Evolutionary conservation across 2,888 invertebrate species (phyloP).

Genomic region (Agrilus mali): DNA sequence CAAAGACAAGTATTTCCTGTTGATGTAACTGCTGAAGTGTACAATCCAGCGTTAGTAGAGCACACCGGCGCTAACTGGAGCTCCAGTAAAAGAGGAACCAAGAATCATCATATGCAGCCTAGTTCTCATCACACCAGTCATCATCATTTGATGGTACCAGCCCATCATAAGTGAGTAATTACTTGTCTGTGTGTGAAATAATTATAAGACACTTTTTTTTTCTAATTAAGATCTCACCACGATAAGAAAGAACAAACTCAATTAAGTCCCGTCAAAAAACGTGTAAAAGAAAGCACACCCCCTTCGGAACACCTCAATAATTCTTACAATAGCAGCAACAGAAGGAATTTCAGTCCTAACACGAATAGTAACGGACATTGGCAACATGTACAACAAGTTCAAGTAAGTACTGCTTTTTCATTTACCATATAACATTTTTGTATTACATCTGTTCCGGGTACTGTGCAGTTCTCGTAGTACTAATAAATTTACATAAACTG

Average conservation of each 20-base stretch:
- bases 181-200: too few relatives aligned
- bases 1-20: slow-evolving; percentile 51
- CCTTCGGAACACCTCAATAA: slow-evolving; percentile 42
- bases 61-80: slow-evolving; percentile 35
- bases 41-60: slow-evolving; percentile 42
- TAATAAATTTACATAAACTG: too few relatives aligned
- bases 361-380: slow-evolving; percentile 26
- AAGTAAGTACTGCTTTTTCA: slow-evolving; percentile 16
- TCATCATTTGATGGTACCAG: slow-evolving; percentile 28
- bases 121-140: slow-evolving; percentile 21
- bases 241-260: slow-evolving; percentile 81
- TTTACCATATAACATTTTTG: not conserved
- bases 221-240: slow-evolving; percentile 29
- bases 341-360: slow-evolving; percentile 28
- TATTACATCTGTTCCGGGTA: too few relatives aligned
- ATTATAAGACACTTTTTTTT: too few relatives aligned
- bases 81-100: slow-evolving; percentile 36
- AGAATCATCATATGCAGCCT: slow-evolving; percentile 51
- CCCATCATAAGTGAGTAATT: not conserved
- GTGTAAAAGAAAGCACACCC: slow-evolving; percentile 92
- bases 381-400: slow-evolving; percentile 31
- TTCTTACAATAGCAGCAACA: slow-evolving; percentile 17
- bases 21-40: slow-evolving; percentile 42
- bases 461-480: too few relatives aligned
- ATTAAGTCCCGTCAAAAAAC: slow-evolving; percentile 91